phyloP scores from a whole-genome alignment of 2,113 vertebrate genomes.

The Tachycineta bicolor region DNA sequence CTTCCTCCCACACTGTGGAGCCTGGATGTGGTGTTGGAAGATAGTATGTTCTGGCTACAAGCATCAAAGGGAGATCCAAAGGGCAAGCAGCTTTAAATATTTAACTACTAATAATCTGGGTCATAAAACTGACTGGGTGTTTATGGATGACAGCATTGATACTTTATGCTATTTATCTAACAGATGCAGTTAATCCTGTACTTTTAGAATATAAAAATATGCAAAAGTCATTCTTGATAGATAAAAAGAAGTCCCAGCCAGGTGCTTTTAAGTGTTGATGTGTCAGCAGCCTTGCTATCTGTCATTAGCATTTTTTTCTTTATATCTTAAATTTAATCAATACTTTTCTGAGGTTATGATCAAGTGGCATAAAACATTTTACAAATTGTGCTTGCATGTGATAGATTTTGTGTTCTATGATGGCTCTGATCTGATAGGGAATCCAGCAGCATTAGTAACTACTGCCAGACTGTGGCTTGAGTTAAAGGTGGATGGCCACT shows the following conservation, averaged over 20 bases:
- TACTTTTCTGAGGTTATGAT: slow-evolving; percentile 23
- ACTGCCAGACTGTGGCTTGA: not conserved
- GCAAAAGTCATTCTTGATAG: not conserved
- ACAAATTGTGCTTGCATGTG: not conserved
- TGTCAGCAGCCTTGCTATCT: slow-evolving; percentile 13
- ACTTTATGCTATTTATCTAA: slow-evolving; percentile 9
- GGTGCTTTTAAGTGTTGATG: slow-evolving; percentile 20
- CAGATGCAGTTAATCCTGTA: slow-evolving; percentile 17
- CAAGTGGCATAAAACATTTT: slow-evolving; percentile 33
- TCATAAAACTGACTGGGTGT: slow-evolving; percentile 9
- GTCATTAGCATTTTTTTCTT: not conserved
- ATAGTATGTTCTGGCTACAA: not conserved
- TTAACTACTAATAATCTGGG: slow-evolving; percentile 41
- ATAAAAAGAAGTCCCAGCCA: slow-evolving; percentile 22
- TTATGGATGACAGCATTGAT: not conserved
- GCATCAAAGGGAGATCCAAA: slow-evolving; percentile 38
- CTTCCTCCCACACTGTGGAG: slow-evolving; percentile 19
- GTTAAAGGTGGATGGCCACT: not conserved
- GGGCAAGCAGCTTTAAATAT: slow-evolving; percentile 50
- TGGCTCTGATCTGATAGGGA: not conserved
- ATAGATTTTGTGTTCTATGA: not conserved
- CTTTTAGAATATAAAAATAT: slow-evolving; percentile 33
- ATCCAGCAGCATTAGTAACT: not conserved
- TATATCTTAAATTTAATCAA: slow-evolving; percentile 30
- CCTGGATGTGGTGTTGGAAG: slow-evolving; percentile 23